These are phyloP conservation scores for Pedionomus torquatus DNA, from an alignment of 2,113 vertebrate genomes.

Conservation along the genomic window DNA sequence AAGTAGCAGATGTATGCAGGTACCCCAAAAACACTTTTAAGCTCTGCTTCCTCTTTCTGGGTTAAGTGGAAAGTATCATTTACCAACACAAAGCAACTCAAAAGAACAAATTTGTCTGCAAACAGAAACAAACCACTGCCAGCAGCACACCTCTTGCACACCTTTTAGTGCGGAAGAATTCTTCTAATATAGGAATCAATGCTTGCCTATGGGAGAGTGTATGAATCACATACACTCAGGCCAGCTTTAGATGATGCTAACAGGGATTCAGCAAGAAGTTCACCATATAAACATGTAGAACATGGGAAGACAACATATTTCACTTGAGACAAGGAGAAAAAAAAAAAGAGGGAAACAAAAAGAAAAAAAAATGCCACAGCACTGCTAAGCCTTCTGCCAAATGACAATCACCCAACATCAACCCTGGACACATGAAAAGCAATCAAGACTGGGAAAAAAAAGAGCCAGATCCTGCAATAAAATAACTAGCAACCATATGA, in stretches of 20 bases:
- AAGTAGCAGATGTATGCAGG: not conserved
- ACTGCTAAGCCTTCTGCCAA: not conserved
- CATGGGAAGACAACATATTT: not conserved
- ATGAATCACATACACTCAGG: not conserved
- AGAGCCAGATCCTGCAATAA: not conserved
- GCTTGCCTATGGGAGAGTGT: not conserved
- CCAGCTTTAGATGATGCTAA: not conserved
- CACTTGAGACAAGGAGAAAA: not conserved
- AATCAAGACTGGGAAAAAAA: not conserved
- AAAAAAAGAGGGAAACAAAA: too few relatives aligned
- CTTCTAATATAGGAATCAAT: not conserved
- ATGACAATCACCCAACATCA: not conserved
- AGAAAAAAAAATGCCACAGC: not conserved
- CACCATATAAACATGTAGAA: not conserved
- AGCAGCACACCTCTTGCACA: rapidly evolving
- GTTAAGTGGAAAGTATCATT: not conserved
- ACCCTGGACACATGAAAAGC: not conserved
- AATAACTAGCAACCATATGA: not conserved
- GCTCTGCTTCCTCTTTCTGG: not conserved
- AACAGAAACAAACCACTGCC: not conserved
- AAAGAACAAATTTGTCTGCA: not conserved
- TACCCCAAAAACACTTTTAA: not conserved
- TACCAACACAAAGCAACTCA: not conserved
- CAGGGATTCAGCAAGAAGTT: not conserved
- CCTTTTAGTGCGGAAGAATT: not conserved